phyloP scores from a whole-genome alignment of 1,140 invertebrate species.

The Pollicipes pollicipes region DNA sequence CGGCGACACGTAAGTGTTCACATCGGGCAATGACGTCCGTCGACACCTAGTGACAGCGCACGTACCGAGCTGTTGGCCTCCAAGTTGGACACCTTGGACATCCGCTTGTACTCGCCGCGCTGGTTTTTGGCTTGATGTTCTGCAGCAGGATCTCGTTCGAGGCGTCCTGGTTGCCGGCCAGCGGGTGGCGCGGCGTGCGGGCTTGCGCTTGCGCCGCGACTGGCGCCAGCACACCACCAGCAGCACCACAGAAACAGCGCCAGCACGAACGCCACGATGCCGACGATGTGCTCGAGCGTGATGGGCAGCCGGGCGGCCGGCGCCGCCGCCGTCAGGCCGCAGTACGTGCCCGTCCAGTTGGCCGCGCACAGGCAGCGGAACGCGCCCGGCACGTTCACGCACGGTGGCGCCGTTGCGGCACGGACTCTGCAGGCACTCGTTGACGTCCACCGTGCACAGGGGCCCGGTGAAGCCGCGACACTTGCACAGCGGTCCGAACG shows the following conservation, averaged over 20 bases:
- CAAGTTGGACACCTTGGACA: constrained; percentile 70
- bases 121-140: neutral
- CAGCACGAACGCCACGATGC: constrained; percentile 32
- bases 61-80: constrained; percentile 49
- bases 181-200: constrained; percentile 12
- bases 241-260: constrained; percentile 33
- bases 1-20: too few relatives aligned
- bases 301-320: neutral
- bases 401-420: constrained; percentile 51
- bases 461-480: constrained; percentile 25
- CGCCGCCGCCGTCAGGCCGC: constrained; percentile 19
- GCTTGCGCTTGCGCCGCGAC: constrained; percentile 19
- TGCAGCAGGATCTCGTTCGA: neutral
- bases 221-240: constrained; percentile 27
- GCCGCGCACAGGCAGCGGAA: constrained; percentile 54
- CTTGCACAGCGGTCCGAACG: constrained; percentile 24
- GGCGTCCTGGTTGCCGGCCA: neutral
- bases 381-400: constrained; percentile 61
- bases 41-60: constrained; percentile 3
- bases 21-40: too few relatives aligned
- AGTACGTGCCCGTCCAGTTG: constrained; percentile 57
- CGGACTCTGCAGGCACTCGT: constrained; percentile 27
- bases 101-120: constrained; percentile 39
- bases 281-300: too few relatives aligned
- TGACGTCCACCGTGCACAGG: constrained; percentile 24